Conservation (phyloP, 2,888 invertebrate species). For the Drosophila multiciliata region DNA sequence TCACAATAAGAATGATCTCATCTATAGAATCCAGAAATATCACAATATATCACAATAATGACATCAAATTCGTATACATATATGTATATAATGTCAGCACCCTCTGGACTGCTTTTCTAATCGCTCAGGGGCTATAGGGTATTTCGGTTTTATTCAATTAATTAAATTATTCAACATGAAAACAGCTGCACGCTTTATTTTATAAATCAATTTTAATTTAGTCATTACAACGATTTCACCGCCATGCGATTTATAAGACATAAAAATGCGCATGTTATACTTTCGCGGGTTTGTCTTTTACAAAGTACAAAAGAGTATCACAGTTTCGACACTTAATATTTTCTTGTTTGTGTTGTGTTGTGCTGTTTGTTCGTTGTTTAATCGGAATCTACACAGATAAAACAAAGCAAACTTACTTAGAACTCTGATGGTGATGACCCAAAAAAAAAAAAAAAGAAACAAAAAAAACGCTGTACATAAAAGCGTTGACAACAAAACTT, state of each 20-base stretch:
- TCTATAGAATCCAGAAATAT: constrained; percentile 6
- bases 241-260: neutral
- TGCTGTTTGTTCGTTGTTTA: constrained; percentile 12
- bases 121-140: constrained; percentile 12
- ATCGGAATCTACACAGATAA: constrained; percentile 28
- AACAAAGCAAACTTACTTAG: constrained; percentile 1
- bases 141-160: constrained; percentile 7
- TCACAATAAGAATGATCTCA: constrained; percentile 3
- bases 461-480: constrained; percentile 1
- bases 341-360: neutral
- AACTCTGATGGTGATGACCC: constrained; percentile 57
- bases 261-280: neutral
- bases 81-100: neutral
- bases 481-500: constrained; percentile 37
- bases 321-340: neutral
- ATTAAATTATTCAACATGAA: neutral
- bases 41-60: neutral
- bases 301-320: constrained; percentile 27
- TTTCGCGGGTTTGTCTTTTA: constrained; percentile 1
- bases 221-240: neutral
- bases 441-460: constrained; percentile 18
- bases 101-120: constrained; percentile 7
- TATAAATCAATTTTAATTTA: neutral
- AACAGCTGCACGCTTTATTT: neutral
- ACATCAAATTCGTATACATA: neutral